A percentile compares a stretch with the other conserved stretches of the same genome.
Conservation (phyloP, 2,797 vertebrate genomes). For the Enteromius argenteus region DNA sequence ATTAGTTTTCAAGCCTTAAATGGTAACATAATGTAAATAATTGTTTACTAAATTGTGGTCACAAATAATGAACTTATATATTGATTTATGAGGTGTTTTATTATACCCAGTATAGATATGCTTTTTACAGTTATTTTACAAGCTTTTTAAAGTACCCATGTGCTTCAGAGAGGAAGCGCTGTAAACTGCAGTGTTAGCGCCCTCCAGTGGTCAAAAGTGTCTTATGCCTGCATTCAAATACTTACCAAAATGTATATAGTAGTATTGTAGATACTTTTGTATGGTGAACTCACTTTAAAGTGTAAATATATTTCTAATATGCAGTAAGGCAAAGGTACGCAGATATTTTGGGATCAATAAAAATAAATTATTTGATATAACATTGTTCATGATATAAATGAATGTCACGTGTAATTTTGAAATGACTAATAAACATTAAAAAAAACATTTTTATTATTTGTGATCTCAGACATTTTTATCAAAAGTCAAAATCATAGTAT, state of each 20-base stretch:
- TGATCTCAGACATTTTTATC: background rate
- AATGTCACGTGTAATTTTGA: background rate
- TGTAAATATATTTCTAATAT: conserved; percentile 46
- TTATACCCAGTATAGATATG: background rate
- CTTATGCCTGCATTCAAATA: background rate
- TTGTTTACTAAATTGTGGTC: background rate
- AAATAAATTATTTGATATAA: conserved; percentile 53
- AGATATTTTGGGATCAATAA: conserved; percentile 45
- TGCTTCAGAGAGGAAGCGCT: background rate
- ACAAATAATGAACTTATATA: background rate
- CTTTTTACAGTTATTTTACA: background rate
- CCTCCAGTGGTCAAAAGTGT: conserved; percentile 47
- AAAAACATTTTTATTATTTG: background rate
- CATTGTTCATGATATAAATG: background rate
- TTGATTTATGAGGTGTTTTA: background rate
- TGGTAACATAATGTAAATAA: background rate
- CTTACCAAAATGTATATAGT: conserved; percentile 17
- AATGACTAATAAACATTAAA: background rate
- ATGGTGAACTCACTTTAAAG: background rate
- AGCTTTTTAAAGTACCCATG: background rate
- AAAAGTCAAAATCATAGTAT: background rate
- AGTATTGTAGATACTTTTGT: conserved; percentile 46
- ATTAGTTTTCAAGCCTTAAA: background rate
- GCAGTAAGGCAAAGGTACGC: conserved; percentile 2
- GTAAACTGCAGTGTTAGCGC: conserved; percentile 23